These are phyloP conservation scores for Orientallactaga sibirica DNA, from an alignment of 2,797 vertebrate species.

Conservation along the genomic window DNA sequence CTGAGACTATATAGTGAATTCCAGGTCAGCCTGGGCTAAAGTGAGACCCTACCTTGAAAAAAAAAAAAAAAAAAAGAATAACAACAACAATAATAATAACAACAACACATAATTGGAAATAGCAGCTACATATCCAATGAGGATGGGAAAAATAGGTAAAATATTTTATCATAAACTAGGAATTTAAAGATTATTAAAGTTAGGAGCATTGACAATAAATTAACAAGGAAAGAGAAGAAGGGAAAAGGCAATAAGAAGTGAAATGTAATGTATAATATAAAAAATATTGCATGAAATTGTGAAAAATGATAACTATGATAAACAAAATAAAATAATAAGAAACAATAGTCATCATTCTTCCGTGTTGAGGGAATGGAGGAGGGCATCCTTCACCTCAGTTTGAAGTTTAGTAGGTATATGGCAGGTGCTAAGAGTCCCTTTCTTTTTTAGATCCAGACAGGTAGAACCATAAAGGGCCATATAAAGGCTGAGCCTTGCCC, in stretches of 20 bases:
- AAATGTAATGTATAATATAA: not conserved
- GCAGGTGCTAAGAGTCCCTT: not conserved
- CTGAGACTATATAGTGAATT: no score
- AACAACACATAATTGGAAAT: not conserved
- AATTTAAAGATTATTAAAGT: not conserved
- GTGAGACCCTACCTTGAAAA: no score
- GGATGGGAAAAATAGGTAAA: not conserved
- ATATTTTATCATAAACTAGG: not conserved
- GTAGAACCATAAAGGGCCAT: constrained; percentile 26
- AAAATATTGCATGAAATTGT: not conserved
- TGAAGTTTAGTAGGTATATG: not conserved
- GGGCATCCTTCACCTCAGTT: not conserved
- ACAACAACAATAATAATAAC: not conserved
- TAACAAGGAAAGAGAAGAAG: not conserved
- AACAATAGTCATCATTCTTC: not conserved
- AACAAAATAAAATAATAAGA: not conserved
- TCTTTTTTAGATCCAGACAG: constrained; percentile 24
- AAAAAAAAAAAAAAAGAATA: no score
- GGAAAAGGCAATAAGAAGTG: no score
- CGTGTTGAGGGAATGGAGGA: not conserved
- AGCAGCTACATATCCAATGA: not conserved
- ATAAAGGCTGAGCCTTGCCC: not conserved
- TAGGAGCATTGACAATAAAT: not conserved
- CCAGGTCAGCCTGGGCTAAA: no score
- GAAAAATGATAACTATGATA: not conserved